Conservation (phyloP, 2,113 vertebrate species). For the Deroptyus accipitrinus region DNA sequence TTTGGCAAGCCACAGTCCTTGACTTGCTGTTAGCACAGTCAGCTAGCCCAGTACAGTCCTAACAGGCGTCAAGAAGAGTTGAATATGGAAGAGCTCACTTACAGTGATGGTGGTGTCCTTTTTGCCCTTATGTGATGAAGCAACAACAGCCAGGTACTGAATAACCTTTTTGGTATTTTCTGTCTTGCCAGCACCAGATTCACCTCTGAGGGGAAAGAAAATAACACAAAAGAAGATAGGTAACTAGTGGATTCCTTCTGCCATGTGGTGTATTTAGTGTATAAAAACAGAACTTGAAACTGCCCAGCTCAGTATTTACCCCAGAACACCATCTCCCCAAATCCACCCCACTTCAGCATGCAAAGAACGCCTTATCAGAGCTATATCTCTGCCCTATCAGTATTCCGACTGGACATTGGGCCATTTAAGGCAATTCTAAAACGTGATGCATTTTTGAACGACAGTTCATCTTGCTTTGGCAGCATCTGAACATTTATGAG, state of each 20-base stretch:
- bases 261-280: background rate
- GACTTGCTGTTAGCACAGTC: background rate
- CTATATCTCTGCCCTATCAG: background rate
- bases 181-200: constrained; percentile 95
- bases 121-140: constrained; percentile 94
- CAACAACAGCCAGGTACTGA: constrained; percentile 94
- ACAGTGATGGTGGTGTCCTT: constrained; percentile 91
- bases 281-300: background rate
- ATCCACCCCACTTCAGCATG: background rate
- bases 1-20: background rate
- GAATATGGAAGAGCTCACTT: constrained; percentile 47
- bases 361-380: background rate
- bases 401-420: background rate
- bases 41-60: background rate
- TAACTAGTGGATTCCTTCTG: background rate
- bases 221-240: background rate
- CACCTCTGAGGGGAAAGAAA: constrained; percentile 79
- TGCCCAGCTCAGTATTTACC: background rate
- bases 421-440: constrained; percentile 46
- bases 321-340: background rate
- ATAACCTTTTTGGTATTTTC: constrained; percentile 98
- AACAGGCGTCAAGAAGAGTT: background rate
- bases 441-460: background rate
- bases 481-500: background rate
- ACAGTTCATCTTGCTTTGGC: constrained; percentile 29